Base-by-base conservation (phyloP, 2,797 vertebrate species). In the Enteromius afrohamiltoni region DNA sequence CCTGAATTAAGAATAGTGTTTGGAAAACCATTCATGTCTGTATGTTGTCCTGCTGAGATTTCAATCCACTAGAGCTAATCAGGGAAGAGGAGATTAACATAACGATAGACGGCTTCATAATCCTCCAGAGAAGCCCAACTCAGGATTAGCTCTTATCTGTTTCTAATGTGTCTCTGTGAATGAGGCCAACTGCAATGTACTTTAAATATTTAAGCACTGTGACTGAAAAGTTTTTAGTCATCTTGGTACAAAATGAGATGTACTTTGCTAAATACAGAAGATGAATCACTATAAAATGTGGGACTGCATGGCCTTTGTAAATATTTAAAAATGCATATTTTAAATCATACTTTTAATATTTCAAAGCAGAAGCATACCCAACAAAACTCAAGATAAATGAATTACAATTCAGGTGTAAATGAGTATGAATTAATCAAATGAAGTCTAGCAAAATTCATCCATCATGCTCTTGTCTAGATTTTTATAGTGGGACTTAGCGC, bases 51-150 rank as follows among this genome's bases (percentile, higher is more conserved):
- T 60, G 40, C 53, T 83, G 75, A 65, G 58, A 75, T 47, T 80
- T 62, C 60, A 80, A 87, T 85, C 80, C 80, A 71, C 29, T 53
- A 67, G 53, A 37, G 84, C 77, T 71, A 83, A 90, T 82, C 83
- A 80, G 67, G 70, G 42, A 81, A 68, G 42, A 88, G 34, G 17
- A 84, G 87, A 80, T 87, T 78, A 79, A 73, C 37, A 67, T 79
- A 69, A 85, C 26, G 65, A 83, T 74, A 47, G 67, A 78, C 79
- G 55, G 77, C 67, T 37, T 58, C 34, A 49, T 87, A 84, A 87
- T 83, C 86, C 80, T 42, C 55, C 45, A 16, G 67, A 42, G 60
- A 76, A 71, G 62, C 29, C 17, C 40, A 53, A 47, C 29, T 83
- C 29, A 83, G 26, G 58, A 86, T 86, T 67, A 78, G 75, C 68